Base-by-base conservation (phyloP, 2,888 invertebrate species). In the Pammene fasciana region DNA sequence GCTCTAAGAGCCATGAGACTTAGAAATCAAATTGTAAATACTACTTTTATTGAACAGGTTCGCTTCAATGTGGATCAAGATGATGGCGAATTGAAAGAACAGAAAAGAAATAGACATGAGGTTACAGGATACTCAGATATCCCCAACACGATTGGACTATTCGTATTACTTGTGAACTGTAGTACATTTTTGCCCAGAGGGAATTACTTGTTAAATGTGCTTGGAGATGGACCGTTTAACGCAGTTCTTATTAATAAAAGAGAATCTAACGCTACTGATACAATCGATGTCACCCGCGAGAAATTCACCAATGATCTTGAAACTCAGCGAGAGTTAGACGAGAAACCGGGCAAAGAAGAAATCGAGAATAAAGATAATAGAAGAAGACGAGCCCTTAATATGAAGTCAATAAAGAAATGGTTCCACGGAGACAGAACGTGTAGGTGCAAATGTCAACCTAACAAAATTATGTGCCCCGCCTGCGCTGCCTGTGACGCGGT, bases 401-500 rank as follows among this genome's bases (percentile, higher is more conserved):
- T 85, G 86, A 78, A 83, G 0, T 70, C 72, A 1, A 62, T 90
- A 0, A 87, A 82, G 68, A 80, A 79, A 18, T 82, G 77, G 68
- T 87, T 90, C 57, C 84, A 85, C 2, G 79, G 85, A 18, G 85
- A 88, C 1, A 82, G 84, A 77, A 83, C 84, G 18, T 88, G 89
- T 57, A 76, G 75, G 38, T 91, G 90, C 71, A 84, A 82, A 70
- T 89, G 88, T 62, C 83, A 76, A 73, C 76, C 76, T 0, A 86
- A 90, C 55, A 76, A 76, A 65, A 82, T 86, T 0, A 84, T 92
- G 86, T 91, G 91, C 50, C 79, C 75, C 56, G 81, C 83, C 1
- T 92, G 91, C 71, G 86, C 86, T 1, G 88, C 88, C 0, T 85
- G 86, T 65, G 87, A 91, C 65, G 82, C 82, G 2, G 89, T 92